Base-by-base conservation (phyloP, 2,113 vertebrate species). In the Cyphomyrus plagiostoma region DNA sequence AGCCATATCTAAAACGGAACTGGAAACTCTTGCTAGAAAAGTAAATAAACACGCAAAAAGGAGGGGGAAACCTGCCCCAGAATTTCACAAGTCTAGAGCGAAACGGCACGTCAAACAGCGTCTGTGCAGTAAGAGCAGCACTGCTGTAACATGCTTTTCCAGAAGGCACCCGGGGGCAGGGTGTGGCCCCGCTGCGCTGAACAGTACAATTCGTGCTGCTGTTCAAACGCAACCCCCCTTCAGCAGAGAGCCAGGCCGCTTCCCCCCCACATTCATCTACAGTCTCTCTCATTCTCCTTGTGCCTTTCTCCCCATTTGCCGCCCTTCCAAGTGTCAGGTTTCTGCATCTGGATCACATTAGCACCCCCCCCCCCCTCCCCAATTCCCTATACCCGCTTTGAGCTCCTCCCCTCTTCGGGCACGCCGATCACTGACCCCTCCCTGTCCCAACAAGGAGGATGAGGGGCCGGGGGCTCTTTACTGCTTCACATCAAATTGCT, bases 281-380 rank as follows among this genome's bases (percentile, higher is more conserved):
- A 93, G 92, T 91, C 91, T 93, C 93, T 94, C 94, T 95, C 95
- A 93, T 92, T 86, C 92, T 92, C 92, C 89, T 91, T 62, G 88
- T 90, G 91, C 91, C 89, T 77, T 91, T 93, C 11, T 89, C 70
- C 49, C 70, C 30, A 15, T 49, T 21, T 30, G 56, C 42, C 84
- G 85, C 87, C 84, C 89, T 90, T 48, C 82, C 5, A 50, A 74
- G 89, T 90, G 86, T 90, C 86, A 62, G 86, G 39, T 90, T 90
- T 90, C 89, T 87, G 83, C 89, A 90, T 86, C 89, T 90, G 86
- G 86, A 88, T 88, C 89, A 90, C 50, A 90, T 90, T 90, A 88
- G 52, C 21, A 35, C 35, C 35, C 35, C 1, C 6, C 45, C 89
- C 89, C 89, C 90, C 89, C 87, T 89, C 11, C 89, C 86, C 53